phyloP scores from a whole-genome alignment of 2,113 vertebrate genomes.

The Elaphurus davidianus region DNA sequence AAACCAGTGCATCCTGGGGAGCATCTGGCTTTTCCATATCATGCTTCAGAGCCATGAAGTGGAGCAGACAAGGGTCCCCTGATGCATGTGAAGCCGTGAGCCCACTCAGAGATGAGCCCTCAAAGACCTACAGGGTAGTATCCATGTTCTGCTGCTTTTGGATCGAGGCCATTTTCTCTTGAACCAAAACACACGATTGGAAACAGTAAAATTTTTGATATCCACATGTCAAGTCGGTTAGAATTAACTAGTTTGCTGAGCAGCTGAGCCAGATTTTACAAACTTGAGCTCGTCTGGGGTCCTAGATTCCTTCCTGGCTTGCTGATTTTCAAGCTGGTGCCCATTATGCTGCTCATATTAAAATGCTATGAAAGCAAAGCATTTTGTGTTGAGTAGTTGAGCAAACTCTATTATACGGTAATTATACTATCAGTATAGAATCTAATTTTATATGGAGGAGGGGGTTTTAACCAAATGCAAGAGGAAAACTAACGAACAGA shows the following conservation, averaged over 20 bases:
- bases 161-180: background rate
- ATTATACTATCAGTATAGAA: conserved; percentile 78
- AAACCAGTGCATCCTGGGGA: background rate
- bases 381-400: conserved; percentile 71
- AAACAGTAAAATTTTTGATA: background rate
- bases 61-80: background rate
- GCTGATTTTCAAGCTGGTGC: conserved; percentile 79
- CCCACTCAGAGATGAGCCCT: fast-evolving
- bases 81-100: fast-evolving
- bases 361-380: conserved; percentile 79
- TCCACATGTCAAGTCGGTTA: background rate
- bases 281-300: conserved; percentile 70
- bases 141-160: background rate
- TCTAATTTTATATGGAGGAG: conserved; percentile 76
- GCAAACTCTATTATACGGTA: conserved; percentile 78
- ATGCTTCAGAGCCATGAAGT: background rate
- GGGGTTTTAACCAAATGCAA: conserved; percentile 68
- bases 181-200: background rate
- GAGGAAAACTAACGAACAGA: conserved; percentile 60
- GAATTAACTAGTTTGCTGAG: conserved; percentile 57
- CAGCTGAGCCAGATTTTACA: conserved; percentile 79
- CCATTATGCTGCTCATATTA: conserved; percentile 78
- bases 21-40: background rate
- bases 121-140: background rate
- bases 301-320: conserved; percentile 67